Conservation (phyloP, 2,888 invertebrate genomes). For the Frankliniella intonsa region DNA sequence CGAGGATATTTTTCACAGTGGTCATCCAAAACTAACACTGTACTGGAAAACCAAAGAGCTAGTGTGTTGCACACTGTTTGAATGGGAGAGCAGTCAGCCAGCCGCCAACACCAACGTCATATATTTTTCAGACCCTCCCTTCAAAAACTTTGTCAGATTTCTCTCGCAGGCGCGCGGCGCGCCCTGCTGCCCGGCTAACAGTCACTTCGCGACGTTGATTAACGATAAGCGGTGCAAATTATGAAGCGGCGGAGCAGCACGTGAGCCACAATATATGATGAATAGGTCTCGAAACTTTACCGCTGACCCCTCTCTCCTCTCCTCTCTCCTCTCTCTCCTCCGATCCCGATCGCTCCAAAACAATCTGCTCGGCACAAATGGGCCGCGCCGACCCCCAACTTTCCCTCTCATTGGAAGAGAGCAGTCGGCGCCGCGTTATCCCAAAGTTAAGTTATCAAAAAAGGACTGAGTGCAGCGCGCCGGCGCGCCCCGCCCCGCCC, state of each 20-base stretch:
- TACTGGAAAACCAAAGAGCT: no score
- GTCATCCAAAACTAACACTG: no score
- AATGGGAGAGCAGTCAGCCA: no score
- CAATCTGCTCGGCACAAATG: conserved; percentile 15
- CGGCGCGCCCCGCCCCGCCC: no score
- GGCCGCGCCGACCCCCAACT: neutral
- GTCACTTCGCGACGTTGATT: neutral
- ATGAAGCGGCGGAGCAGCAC: neutral
- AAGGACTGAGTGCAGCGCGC: neutral
- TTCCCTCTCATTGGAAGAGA: conserved; percentile 17
- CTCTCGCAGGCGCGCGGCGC: no score
- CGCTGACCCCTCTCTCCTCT: neutral
- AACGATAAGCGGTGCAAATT: neutral
- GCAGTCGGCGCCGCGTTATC: conserved; percentile 15
- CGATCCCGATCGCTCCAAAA: neutral
- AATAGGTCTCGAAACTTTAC: neutral
- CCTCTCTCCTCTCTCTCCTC: neutral
- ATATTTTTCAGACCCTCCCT: no score
- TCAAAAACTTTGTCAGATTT: no score
- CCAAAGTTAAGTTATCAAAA: conserved; percentile 21
- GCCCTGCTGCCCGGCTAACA: no score
- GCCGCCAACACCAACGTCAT: no score
- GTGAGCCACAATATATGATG: conserved; percentile 7
- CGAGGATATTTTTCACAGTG: no score
- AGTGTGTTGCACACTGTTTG: no score